These are phyloP conservation scores for Anolis carolinensis DNA, from an alignment of 2,113 vertebrate genomes.

Conservation along the genomic window DNA sequence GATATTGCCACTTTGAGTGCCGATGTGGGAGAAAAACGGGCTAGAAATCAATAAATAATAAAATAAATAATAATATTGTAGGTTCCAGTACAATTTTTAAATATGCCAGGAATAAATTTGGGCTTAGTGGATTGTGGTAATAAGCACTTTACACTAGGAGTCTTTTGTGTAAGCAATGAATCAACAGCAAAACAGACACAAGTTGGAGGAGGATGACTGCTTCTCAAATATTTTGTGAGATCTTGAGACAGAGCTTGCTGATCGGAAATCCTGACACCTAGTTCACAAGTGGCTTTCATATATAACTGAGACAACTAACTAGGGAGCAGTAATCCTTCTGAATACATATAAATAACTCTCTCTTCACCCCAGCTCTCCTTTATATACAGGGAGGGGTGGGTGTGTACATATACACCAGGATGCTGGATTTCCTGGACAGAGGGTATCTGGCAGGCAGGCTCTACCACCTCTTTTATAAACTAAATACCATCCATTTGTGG, in stretches of 20 bases:
- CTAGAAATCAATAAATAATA: no score
- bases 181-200: not conserved
- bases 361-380: not conserved
- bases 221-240: not conserved
- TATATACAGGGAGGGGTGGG: not conserved
- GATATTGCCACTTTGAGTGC: no score
- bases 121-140: not conserved
- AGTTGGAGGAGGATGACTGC: no score
- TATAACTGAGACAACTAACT: not conserved
- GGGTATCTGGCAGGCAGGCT: not conserved
- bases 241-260: not conserved
- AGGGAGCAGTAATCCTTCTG: not conserved
- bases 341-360: not conserved
- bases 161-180: not conserved
- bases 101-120: not conserved
- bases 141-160: not conserved
- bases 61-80: no score
- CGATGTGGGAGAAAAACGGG: no score
- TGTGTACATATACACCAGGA: not conserved
- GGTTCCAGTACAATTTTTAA: not conserved
- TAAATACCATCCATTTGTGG: not conserved
- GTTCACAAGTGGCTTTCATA: not conserved
- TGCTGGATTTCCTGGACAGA: not conserved
- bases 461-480: not conserved
- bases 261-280: not conserved